Conservation (phyloP, 2,888 invertebrate genomes). For the Falcaria lacertinaria region DNA sequence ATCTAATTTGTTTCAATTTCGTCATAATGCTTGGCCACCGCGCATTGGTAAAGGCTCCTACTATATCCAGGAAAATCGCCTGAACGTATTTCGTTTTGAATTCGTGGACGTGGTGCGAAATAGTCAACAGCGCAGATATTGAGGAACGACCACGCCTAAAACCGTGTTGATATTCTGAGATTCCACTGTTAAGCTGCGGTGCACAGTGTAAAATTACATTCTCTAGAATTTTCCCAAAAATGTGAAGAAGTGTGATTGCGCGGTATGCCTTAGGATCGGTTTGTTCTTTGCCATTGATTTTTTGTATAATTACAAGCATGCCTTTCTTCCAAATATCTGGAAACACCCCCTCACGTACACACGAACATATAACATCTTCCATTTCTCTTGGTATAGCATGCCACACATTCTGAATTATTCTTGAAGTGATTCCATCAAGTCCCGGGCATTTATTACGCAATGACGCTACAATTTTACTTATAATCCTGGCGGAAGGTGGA, state of each 20-base stretch:
- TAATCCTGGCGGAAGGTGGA: background rate
- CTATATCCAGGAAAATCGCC: slow-evolving; percentile 26
- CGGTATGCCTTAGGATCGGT: slow-evolving; percentile 28
- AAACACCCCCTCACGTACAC: slow-evolving; percentile 8
- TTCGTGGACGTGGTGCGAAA: background rate
- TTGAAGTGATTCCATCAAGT: background rate
- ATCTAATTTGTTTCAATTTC: slow-evolving; percentile 16
- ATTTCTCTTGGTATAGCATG: background rate
- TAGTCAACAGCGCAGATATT: background rate
- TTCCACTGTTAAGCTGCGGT: slow-evolving; percentile 1
- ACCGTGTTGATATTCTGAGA: background rate
- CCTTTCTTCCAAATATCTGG: slow-evolving; percentile 17
- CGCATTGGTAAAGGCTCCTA: slow-evolving; percentile 32
- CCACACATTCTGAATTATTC: background rate
- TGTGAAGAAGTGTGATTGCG: slow-evolving; percentile 26
- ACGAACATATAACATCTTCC: background rate
- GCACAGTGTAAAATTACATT: slow-evolving; percentile 17
- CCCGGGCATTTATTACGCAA: background rate
- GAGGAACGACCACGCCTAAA: background rate
- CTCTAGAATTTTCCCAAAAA: slow-evolving; percentile 33
- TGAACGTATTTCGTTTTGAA: slow-evolving; percentile 16
- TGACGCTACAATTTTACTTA: background rate
- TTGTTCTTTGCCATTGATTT: slow-evolving; percentile 12
- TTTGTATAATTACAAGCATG: slow-evolving; percentile 14
- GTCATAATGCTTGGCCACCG: slow-evolving; percentile 37